Evolutionary conservation across 1,140 invertebrate species (phyloP), one percentile per base, ranked within the genome.

Genomic region (Berghia stephanieae): DNA sequence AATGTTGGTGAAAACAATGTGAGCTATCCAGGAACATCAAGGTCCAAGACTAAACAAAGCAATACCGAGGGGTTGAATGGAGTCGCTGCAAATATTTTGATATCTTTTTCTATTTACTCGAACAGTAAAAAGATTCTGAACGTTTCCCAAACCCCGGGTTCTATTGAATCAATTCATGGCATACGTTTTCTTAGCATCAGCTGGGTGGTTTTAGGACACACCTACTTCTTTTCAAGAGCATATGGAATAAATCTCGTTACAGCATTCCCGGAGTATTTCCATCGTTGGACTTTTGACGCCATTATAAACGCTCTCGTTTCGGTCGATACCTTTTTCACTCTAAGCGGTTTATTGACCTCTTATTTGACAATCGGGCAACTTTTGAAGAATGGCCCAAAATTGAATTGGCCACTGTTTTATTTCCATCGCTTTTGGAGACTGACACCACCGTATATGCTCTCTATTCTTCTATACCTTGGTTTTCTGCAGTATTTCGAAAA

Each of bases 201-300:
- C 5, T 98, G 96, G 96, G 95, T 98, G 0, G 94, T 98, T 42
- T 92, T 97, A 2, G 96, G 95, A 0, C 96, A 98, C 88, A 95
- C 95, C 16, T 84, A 77, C 72, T 72, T 69, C 10, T 86, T 86
- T 88, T 90, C 76, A 78, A 88, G 68, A 82, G 36, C 36, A 34
- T 67, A 1, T 66, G 43, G 46, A 75, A 74, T 13, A 42, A 79
- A 71, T 63, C 21, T 46, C 1, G n/a, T 24, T 27, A 31, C 42
- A 18, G 68, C 66, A 42, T 10, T 77, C 13, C 8, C 34, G 10
- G 68, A 27, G 18, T 34, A 3, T 3, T 42, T 72, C 5, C 18
- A 66, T 21, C 68, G 69, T 16, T 76, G 78, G 74, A 72, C 78
- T 0, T 71, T 72, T 46, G 73, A 79, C 31, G 74, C 57, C 4